These are phyloP conservation scores for Crotalus tigris DNA, from an alignment of 2,113 vertebrate genomes.

Conservation along the genomic window DNA sequence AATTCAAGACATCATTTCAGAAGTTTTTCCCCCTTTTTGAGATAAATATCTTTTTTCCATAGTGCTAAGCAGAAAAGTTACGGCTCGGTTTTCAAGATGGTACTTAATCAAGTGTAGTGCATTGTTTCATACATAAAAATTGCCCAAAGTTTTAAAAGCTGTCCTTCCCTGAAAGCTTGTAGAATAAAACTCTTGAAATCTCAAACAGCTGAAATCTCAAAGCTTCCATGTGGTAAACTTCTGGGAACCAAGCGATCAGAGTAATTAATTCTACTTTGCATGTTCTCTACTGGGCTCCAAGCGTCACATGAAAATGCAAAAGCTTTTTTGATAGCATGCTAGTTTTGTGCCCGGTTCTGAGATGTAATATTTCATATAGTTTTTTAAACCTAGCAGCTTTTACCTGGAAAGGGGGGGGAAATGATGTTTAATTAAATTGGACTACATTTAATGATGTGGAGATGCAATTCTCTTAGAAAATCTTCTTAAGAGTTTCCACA, in stretches of 20 bases:
- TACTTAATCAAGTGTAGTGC: constrained; percentile 17
- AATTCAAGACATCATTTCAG: not conserved
- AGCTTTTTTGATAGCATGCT: constrained; percentile 37
- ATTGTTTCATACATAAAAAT: not conserved
- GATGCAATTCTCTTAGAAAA: not conserved
- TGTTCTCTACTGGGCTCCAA: constrained; percentile 51
- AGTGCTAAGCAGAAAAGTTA: constrained; percentile 14
- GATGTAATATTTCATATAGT: constrained; percentile 4
- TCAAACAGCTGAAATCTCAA: constrained; percentile 51
- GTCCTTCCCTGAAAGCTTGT: constrained; percentile 35
- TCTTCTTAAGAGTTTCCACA: not conserved
- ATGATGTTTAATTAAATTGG: not conserved
- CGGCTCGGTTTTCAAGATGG: constrained; percentile 3
- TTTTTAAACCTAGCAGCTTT: not conserved
- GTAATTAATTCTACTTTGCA: constrained; percentile 55
- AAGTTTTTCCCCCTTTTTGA: not conserved
- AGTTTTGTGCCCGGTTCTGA: constrained; percentile 7
- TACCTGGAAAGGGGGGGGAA: constrained; percentile 16
- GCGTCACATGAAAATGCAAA: constrained; percentile 21
- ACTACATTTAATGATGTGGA: not conserved
- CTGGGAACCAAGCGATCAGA: not conserved
- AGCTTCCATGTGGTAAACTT: constrained; percentile 38
- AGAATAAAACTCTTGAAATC: constrained; percentile 43
- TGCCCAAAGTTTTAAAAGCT: constrained; percentile 43
- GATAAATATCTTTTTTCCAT: not conserved